These are phyloP conservation scores for Clitarchus hookeri DNA, from an alignment of 2,888 invertebrate species.

Conservation along the genomic window DNA sequence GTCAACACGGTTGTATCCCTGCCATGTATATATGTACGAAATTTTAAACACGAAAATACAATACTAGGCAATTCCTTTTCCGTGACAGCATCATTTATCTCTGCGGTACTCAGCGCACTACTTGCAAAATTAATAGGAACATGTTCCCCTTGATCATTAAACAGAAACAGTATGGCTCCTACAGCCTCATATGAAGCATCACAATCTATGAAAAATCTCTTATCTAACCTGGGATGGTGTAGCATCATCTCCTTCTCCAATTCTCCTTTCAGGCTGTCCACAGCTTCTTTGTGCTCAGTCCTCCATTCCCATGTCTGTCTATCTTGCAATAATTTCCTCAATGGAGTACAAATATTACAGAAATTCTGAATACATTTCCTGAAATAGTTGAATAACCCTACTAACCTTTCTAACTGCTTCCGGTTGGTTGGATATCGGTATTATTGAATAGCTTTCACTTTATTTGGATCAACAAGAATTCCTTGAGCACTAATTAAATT, in stretches of 20 bases:
- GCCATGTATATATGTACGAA: neutral
- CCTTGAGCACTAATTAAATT: neutral
- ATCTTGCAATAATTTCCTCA: neutral
- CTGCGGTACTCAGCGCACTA: neutral
- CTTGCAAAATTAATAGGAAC: neutral
- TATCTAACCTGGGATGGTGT: too few relatives aligned
- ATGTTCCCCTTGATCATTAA: neutral
- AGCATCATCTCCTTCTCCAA: too few relatives aligned
- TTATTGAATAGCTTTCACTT: neutral
- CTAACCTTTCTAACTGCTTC: neutral
- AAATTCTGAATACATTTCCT: neutral
- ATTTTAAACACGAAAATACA: neutral
- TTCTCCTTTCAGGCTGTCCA: too few relatives aligned
- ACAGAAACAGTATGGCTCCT: neutral
- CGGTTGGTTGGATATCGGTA: neutral
- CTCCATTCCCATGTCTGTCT: neutral
- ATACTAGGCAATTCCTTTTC: neutral
- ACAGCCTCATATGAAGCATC: neutral
- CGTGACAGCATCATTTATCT: neutral
- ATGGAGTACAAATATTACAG: neutral
- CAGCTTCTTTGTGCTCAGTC: too few relatives aligned
- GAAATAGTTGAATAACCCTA: neutral
- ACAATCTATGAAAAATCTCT: neutral
- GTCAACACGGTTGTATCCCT: neutral
- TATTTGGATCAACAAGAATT: neutral